A percentile compares a stretch with the other conserved stretches of the same genome.
phyloP scores from a whole-genome alignment of 2,888 invertebrate genomes.

The Apamea sordens region DNA sequence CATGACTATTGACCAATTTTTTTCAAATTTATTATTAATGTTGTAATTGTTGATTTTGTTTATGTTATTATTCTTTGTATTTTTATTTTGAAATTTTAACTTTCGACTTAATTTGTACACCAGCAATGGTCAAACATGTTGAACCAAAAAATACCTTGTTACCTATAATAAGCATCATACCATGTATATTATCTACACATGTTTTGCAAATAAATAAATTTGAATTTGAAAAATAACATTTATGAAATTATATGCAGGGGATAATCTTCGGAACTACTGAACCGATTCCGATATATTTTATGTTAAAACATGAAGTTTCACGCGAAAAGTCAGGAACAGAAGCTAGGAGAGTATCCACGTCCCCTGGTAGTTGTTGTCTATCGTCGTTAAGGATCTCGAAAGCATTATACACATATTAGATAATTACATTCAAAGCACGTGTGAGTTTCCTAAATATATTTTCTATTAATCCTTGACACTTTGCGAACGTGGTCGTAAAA shows the following conservation, averaged over 20 bases:
- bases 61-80: too few species aligned
- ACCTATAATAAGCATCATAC: too few species aligned
- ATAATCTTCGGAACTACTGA: background rate
- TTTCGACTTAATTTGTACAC: too few species aligned
- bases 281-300: background rate
- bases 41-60: too few species aligned
- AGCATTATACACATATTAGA: background rate
- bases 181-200: too few species aligned
- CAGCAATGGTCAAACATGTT: too few species aligned
- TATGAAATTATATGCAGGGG: background rate
- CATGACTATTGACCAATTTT: too few species aligned
- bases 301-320: background rate
- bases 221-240: background rate
- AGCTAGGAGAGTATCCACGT: background rate
- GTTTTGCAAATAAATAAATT: too few species aligned
- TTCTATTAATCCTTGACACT: conserved; percentile 15
- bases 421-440: conserved; percentile 18
- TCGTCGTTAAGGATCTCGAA: background rate
- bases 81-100: too few species aligned
- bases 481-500: conserved; percentile 16
- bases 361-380: background rate
- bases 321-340: background rate
- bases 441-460: conserved; percentile 14
- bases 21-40: too few species aligned
- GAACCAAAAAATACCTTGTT: too few species aligned